A percentile compares a stretch with the other conserved stretches of the same genome.
Conservation (phyloP, 2,888 invertebrate species). For the Apodemia hepburni region DNA sequence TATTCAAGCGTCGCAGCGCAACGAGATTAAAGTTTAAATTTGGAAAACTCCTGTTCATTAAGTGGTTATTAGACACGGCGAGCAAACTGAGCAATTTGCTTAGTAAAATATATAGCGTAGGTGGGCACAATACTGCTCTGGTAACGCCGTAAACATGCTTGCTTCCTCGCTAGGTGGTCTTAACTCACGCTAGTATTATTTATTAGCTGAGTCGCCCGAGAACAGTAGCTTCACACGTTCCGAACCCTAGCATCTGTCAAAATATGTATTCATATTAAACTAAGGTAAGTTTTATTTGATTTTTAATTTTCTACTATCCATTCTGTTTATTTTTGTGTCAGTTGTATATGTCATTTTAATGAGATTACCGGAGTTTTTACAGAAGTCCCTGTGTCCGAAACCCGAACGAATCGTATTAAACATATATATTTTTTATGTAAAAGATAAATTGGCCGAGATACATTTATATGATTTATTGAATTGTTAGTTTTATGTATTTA, state of each 20-base stretch:
- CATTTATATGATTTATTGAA: too few species aligned
- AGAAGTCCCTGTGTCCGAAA: too few species aligned
- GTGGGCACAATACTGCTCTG: constrained; percentile 67
- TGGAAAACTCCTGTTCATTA: constrained; percentile 56
- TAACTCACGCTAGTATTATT: constrained; percentile 75
- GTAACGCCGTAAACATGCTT: constrained; percentile 65
- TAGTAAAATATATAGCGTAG: constrained; percentile 75
- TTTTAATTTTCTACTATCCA: constrained; percentile 1
- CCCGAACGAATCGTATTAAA: too few species aligned
- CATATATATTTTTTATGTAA: too few species aligned
- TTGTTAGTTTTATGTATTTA: too few species aligned
- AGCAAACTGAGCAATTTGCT: constrained; percentile 74
- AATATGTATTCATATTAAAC: constrained; percentile 21
- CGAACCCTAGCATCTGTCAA: constrained; percentile 36
- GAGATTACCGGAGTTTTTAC: too few species aligned
- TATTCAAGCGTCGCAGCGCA: constrained; percentile 24
- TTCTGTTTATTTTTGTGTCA: neutral
- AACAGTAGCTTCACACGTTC: constrained; percentile 33
- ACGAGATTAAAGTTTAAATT: constrained; percentile 36
- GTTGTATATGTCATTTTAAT: too few species aligned
- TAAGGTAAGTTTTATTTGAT: constrained; percentile 10
- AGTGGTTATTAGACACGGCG: constrained; percentile 73
- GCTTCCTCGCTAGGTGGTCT: constrained; percentile 75
- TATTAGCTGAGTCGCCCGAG: constrained; percentile 52
- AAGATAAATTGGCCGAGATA: too few species aligned